A percentile compares a stretch with the other conserved stretches of the same genome.
Evolutionary conservation across 92 coral and sea anemone species (phyloP).

Genomic region (Palythoa heliodiscus): DNA sequence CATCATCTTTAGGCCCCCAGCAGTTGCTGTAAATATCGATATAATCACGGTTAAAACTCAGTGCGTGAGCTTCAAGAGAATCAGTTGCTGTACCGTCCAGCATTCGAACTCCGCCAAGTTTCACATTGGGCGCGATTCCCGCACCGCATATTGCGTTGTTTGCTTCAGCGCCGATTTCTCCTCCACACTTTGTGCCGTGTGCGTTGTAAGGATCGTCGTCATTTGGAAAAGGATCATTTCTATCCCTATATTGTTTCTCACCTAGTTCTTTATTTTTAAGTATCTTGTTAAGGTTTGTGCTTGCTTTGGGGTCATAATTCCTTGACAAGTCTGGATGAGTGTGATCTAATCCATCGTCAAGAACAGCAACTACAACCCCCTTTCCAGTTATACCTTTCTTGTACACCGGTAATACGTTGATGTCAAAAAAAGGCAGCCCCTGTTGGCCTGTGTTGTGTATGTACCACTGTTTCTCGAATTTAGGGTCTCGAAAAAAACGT

Average conservation of each 20-base stretch:
- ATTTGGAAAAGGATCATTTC: conserved; percentile 62
- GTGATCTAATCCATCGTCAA: conserved; percentile 97
- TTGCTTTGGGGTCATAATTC: conserved; percentile 27
- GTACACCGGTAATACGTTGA: conserved; percentile 85
- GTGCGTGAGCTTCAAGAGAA: conserved; percentile 47
- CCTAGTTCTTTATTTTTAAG: conserved; percentile 3
- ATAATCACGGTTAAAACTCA: conserved; percentile 55
- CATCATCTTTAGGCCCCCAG: conserved; percentile 99
- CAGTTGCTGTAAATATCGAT: conserved; percentile 95
- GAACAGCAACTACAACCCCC: conserved; percentile 83
- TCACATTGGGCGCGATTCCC: conserved; percentile 66
- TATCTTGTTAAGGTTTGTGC: conserved; percentile 42
- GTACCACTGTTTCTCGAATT: conserved; percentile 78
- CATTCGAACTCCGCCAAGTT: conserved; percentile 64
- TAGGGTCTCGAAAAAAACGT: conserved; percentile 78
- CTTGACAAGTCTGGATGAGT: background rate
- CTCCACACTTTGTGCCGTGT: conserved; percentile 74
- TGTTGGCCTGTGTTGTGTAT: conserved; percentile 76
- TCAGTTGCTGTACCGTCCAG: conserved; percentile 65
- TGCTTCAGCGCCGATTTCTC: conserved; percentile 60
- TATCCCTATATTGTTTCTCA: background rate
- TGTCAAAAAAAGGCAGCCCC: conserved; percentile 68
- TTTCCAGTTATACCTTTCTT: conserved; percentile 82
- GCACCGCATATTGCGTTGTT: conserved; percentile 62
- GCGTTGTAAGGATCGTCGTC: conserved; percentile 49